Evolutionary conservation across 2,888 invertebrate species (phyloP), one percentile per base, ranked within the genome.

Genomic region (Arge pagana): DNA sequence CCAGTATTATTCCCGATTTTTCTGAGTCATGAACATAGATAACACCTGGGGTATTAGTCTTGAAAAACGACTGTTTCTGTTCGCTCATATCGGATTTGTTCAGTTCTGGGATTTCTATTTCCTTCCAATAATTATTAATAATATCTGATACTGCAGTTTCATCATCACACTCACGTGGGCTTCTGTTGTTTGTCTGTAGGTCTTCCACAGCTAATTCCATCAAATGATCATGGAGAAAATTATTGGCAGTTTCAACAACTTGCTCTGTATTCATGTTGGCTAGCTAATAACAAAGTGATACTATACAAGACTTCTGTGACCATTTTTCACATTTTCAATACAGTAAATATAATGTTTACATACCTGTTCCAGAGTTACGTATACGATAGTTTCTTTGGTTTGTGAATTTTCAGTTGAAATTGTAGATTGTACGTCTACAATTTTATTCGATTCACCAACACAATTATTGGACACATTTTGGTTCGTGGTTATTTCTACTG

Each of bases 361-460:
- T 58, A 68, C 68, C 61, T 68, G 64, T 50, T 68, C 64, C 2
- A 68, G 60, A 8, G 59, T 62, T 8, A 65, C 59, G 36, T 61
- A 67, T 45, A 68, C 56, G 5, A 64, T 55, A 53, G 57, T 61
- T 15, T 67, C 62, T 35, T 62, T 55, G 40, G 57, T 53, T 26
- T 62, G 62, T 26, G 42, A 35, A 24, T 41, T 24, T 7, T 36
- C 43, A 19, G 11, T 15, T 7, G 19, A 39, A 2, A 11, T 15
- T 11, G 16, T 7, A 7, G 10, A 11, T 39, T 21, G 39, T 56
- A 15, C 49, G 48, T 11, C 48, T 50, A 26, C 45, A 50, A 26
- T 52, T 23, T 13, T 16, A n/a, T n/a, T n/a, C n/a, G n/a, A n/a
- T n/a, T n/a, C n/a, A n/a, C n/a, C n/a, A n/a, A n/a, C n/a, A n/a